Conservation (phyloP, 2,113 vertebrate species). For the Tyrannus savana region DNA sequence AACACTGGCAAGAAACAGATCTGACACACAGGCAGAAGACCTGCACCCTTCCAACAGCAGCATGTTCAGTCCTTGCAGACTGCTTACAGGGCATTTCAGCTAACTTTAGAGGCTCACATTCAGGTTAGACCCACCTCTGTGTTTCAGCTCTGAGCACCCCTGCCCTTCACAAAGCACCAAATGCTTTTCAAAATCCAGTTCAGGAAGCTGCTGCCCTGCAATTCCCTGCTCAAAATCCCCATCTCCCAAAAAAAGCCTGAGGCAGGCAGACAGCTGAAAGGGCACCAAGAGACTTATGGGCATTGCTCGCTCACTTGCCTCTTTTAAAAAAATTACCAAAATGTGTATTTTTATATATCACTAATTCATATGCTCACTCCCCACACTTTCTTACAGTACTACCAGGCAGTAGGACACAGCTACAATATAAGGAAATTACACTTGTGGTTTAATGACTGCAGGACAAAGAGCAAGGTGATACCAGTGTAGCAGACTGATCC, state of each 20-base stretch:
- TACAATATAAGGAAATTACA: not conserved
- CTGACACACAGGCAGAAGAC: not conserved
- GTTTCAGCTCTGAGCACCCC: not conserved
- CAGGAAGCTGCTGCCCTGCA: not conserved
- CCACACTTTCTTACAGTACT: not conserved
- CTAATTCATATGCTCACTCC: not conserved
- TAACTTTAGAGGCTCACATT: not conserved
- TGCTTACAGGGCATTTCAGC: not conserved
- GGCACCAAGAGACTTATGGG: not conserved
- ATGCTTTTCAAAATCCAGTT: not conserved
- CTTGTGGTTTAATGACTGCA: not conserved
- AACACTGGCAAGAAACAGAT: fast-evolving
- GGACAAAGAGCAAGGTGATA: not conserved
- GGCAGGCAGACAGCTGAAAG: not conserved
- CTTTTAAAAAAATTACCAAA: not conserved
- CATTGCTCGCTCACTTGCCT: not conserved
- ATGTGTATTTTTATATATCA: not conserved
- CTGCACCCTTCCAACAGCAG: not conserved
- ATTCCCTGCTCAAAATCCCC: not conserved
- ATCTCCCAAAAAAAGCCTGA: not conserved
- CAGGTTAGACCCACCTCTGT: not conserved
- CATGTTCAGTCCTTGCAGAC: not conserved
- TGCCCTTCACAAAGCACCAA: not conserved
- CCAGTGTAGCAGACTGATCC: not conserved
- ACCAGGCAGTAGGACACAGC: not conserved